Percentiles rank a stretch among this genome's conserved stretches.
Conservation (phyloP, 2,888 invertebrate species). For the Sphinx pinastri region DNA sequence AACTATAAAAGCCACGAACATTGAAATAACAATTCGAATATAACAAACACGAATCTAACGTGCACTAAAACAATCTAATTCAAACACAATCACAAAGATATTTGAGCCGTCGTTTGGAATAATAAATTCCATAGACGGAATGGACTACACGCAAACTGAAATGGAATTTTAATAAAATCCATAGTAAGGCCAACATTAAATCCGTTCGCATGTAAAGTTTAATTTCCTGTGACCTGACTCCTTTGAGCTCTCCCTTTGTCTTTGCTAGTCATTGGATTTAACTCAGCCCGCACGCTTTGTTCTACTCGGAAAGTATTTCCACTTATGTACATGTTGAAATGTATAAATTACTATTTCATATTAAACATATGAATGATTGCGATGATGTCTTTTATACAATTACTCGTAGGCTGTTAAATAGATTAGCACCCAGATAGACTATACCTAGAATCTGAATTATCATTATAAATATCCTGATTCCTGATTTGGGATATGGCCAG, state of each 20-base stretch:
- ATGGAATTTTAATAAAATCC: slow-evolving; percentile 27
- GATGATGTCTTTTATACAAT: no score
- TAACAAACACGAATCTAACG: not conserved
- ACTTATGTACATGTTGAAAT: slow-evolving; percentile 3
- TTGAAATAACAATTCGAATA: not conserved
- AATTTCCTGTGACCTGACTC: slow-evolving; percentile 56
- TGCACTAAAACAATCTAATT: slow-evolving; percentile 6
- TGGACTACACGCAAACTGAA: slow-evolving; percentile 19
- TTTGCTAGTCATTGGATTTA: slow-evolving; percentile 49
- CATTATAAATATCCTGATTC: no score
- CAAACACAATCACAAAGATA: slow-evolving; percentile 24
- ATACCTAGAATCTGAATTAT: no score
- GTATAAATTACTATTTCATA: no score
- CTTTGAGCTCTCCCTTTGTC: slow-evolving; percentile 54
- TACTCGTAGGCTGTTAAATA: no score
- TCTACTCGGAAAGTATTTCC: slow-evolving; percentile 23
- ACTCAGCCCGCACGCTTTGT: slow-evolving; percentile 35
- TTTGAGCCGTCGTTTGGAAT: slow-evolving; percentile 6
- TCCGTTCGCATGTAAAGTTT: slow-evolving; percentile 57
- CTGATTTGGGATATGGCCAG: no score
- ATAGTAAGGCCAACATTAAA: slow-evolving; percentile 35
- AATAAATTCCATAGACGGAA: slow-evolving; percentile 10
- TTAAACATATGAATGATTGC: no score
- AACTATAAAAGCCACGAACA: no score
- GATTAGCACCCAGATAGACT: no score